phyloP scores from a whole-genome alignment of 1,140 invertebrate species.

The Scaptodrosophila lebanonensis region DNA sequence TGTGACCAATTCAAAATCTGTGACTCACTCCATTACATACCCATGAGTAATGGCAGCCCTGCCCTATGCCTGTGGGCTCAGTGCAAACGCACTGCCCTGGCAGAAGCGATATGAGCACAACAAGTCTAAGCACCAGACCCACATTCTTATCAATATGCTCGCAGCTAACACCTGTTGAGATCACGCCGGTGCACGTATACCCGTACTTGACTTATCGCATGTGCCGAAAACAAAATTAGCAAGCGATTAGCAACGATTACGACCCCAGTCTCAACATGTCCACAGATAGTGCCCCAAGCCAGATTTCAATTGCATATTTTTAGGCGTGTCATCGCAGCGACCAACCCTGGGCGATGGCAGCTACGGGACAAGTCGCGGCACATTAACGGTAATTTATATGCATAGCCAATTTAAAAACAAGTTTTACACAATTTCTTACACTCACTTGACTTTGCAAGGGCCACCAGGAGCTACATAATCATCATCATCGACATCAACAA shows the following conservation, averaged over 20 bases:
- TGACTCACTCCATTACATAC: too few relatives aligned
- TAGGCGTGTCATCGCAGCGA: constrained; percentile 15
- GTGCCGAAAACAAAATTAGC: constrained; percentile 27
- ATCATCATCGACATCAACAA: constrained; percentile 22
- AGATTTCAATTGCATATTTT: constrained; percentile 43
- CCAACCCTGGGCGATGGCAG: neutral
- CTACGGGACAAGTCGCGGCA: constrained; percentile 4
- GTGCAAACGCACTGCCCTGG: too few relatives aligned
- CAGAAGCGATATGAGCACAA: neutral
- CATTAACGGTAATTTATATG: constrained; percentile 78
- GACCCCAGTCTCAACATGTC: neutral
- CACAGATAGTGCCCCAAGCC: neutral
- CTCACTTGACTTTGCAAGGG: constrained; percentile 66
- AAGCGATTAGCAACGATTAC: constrained; percentile 45
- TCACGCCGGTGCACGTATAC: constrained; percentile 8
- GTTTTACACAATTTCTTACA: constrained; percentile 77
- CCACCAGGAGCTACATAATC: constrained; percentile 23
- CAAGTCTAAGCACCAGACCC: constrained; percentile 8
- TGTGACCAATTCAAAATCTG: too few relatives aligned
- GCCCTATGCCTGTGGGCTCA: too few relatives aligned
- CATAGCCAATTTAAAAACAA: constrained; percentile 76
- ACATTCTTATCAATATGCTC: neutral
- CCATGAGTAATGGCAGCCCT: too few relatives aligned
- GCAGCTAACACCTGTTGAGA: constrained; percentile 38
- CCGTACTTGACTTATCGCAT: constrained; percentile 3